A percentile compares a stretch with the other conserved stretches of the same genome.
Evolutionary conservation across 1,140 invertebrate genomes (phyloP).

Genomic region (Drosophila arawakana): DNA sequence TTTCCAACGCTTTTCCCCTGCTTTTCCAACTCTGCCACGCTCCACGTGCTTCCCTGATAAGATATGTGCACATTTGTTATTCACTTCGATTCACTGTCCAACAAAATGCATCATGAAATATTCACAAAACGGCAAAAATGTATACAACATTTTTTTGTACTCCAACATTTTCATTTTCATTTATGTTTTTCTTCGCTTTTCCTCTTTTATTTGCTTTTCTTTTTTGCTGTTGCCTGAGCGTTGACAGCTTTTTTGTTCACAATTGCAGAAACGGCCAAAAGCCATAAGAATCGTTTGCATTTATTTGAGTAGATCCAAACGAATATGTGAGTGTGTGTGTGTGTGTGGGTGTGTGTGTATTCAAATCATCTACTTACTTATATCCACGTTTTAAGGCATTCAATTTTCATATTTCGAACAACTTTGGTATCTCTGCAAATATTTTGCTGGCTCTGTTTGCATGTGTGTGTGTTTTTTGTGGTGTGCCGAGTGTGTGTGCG

Average conservation of each 20-base stretch:
- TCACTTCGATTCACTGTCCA: constrained; percentile 32
- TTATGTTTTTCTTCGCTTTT: neutral
- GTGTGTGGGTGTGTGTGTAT: constrained; percentile 21
- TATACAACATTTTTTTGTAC: neutral
- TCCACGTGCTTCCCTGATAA: constrained; percentile 41
- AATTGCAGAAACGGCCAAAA: constrained; percentile 54
- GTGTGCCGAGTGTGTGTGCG: constrained; percentile 1
- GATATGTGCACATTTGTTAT: constrained; percentile 51
- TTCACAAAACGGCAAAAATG: constrained; percentile 21
- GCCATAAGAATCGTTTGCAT: constrained; percentile 52
- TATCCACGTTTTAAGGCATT: constrained; percentile 71
- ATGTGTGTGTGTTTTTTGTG: constrained; percentile 5
- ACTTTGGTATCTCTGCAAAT: constrained; percentile 66
- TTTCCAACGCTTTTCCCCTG: neutral
- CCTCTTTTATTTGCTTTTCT: constrained; percentile 7
- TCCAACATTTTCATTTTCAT: constrained; percentile 33
- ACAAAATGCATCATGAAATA: constrained; percentile 61
- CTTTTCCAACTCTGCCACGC: neutral
- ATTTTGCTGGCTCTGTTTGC: constrained; percentile 48
- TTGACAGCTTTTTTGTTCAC: constrained; percentile 74
- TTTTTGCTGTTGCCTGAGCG: constrained; percentile 29
- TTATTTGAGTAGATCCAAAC: constrained; percentile 28
- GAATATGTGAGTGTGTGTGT: constrained; percentile 17
- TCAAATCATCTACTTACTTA: constrained; percentile 52
- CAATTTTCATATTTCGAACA: constrained; percentile 65